Base-by-base conservation (phyloP, 2,797 vertebrate genomes). In the Cottoperca gobio region DNA sequence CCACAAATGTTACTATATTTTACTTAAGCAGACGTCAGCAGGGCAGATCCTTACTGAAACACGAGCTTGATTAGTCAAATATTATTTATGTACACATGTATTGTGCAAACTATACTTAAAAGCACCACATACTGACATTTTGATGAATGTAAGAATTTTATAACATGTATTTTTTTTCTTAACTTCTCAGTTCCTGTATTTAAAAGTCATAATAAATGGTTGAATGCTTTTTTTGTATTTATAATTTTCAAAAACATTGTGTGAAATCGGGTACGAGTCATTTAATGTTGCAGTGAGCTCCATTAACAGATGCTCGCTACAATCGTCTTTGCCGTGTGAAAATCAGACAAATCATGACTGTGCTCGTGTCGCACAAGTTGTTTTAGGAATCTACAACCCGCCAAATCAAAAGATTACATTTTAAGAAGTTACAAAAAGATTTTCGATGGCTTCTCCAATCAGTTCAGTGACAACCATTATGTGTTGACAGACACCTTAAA, bases 201-300 rank as follows among this genome's bases (percentile, higher is more conserved):
- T 76, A 17, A 19, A 46, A 69, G 4, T 64, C 13, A 0, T 21
- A 73, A 76, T 83, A 75, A 65, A 84, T 35, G 16, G 50, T 70
- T 0, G 13, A 59, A 63, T 10, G 3, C 11, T 24, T 35, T 21
- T 10, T 68, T 42, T 35, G 1, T 31, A 1, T 21, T 48, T 1
- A 17, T 42, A 3, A 14, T 62, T 55, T 53, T 6, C 11, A 26
- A n/a, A 40, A 8, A 17, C 21, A 9, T n/a, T 11, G n/a, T 28
- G 11, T 19, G 14, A 33, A 60, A 42, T 2, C 12, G 5, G 5
- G 0, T 16, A 24, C 1, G 23, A 53, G 16, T 61, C 12, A 43
- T 4, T 66, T n/a, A 17, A 16, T 31, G 28, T 2, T 45, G 24
- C 54, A 1, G 48, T 43, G 66, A 70, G 19, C 7, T 31, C 6